Conservation (phyloP, 2,888 invertebrate species). For the Orthonychiurus folsomi region DNA sequence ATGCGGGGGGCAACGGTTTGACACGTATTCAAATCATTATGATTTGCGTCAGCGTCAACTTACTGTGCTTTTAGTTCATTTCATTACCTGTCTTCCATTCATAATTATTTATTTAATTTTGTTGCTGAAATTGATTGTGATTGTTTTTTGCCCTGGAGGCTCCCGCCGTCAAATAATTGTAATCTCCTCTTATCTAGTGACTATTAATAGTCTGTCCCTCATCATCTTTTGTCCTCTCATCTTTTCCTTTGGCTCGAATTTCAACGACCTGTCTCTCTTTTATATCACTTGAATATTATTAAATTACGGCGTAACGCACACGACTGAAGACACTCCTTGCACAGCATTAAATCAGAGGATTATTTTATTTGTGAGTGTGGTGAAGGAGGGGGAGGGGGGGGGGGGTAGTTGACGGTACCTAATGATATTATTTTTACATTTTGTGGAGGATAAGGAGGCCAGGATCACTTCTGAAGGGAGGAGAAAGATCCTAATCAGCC, state of each 20-base stretch:
- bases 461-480: no score
- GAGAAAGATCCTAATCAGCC: no score
- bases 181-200: not conserved
- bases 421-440: no score
- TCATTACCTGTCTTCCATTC: not conserved
- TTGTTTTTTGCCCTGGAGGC: not conserved
- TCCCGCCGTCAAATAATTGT: not conserved
- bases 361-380: no score
- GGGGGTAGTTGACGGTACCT: no score
- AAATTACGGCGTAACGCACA: no score
- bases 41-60: not conserved
- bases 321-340: no score
- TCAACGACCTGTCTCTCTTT: not conserved
- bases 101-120: slow-evolving; percentile 1
- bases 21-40: not conserved
- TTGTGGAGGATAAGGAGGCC: no score
- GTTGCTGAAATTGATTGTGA: not conserved
- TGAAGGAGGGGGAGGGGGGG: no score
- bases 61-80: not conserved
- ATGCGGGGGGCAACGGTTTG: no score
- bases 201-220: not conserved
- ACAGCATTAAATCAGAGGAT: no score
- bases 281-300: not conserved
- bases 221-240: not conserved
- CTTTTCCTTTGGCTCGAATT: not conserved